Conservation (phyloP, 2,888 invertebrate genomes). For the Dolichopus griseipennis region DNA sequence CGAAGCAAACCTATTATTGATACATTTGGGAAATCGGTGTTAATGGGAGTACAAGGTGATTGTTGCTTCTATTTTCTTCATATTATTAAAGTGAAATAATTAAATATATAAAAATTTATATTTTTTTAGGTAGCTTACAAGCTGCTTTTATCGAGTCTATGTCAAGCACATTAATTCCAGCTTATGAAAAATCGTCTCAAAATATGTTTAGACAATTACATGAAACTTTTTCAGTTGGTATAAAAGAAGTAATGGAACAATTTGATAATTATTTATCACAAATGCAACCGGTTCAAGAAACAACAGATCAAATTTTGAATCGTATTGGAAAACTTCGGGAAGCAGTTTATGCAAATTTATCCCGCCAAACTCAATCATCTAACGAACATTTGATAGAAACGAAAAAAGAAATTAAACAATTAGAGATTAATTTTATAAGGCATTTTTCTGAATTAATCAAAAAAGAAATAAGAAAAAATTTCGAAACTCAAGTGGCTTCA, state of each 20-base stretch:
- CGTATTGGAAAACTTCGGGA: slow-evolving; percentile 36
- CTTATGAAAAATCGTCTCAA: slow-evolving; percentile 77
- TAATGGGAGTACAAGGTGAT: slow-evolving; percentile 57
- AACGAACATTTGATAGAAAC: slow-evolving; percentile 39
- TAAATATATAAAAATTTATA: not conserved
- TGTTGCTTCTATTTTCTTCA: not conserved
- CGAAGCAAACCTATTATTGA: slow-evolving; percentile 71
- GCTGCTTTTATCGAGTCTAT: slow-evolving; percentile 70
- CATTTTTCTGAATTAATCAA: slow-evolving; percentile 39
- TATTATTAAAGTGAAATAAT: too few species aligned
- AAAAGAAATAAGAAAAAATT: slow-evolving; percentile 42
- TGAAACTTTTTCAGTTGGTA: slow-evolving; percentile 77
- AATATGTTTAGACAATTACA: slow-evolving; percentile 85
- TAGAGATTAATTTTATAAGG: slow-evolving; percentile 36
- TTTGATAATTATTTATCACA: slow-evolving; percentile 45
- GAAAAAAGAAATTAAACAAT: slow-evolving; percentile 37
- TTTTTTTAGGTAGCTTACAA: slow-evolving; percentile 49
- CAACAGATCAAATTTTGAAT: slow-evolving; percentile 37
- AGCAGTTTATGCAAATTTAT: slow-evolving; percentile 32
- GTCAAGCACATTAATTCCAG: slow-evolving; percentile 66
- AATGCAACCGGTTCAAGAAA: slow-evolving; percentile 38
- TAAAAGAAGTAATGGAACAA: slow-evolving; percentile 62
- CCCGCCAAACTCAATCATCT: slow-evolving; percentile 34
- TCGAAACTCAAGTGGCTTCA: slow-evolving; percentile 52
- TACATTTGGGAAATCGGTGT: slow-evolving; percentile 58